A percentile compares a stretch with the other conserved stretches of the same genome.
Conservation (phyloP, 2,888 invertebrate genomes). For the Perithous albicinctus region DNA sequence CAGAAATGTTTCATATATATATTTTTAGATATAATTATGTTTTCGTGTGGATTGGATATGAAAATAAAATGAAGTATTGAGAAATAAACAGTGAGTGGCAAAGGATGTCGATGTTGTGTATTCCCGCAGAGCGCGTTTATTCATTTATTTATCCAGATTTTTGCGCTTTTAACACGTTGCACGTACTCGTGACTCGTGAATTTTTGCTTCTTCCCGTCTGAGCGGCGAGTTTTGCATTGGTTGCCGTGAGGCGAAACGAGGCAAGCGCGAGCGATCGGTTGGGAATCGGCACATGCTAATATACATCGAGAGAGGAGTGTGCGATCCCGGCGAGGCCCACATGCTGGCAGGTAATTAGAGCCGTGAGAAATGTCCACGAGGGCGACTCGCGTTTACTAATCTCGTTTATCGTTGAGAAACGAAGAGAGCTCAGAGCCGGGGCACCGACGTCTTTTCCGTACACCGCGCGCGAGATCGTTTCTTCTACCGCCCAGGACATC, state of each 20-base stretch:
- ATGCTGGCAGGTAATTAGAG: conserved; percentile 80
- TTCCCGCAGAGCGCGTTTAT: conserved; percentile 43
- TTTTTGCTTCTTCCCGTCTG: conserved; percentile 30
- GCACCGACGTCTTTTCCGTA: conserved; percentile 43
- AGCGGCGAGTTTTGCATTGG: conserved; percentile 3
- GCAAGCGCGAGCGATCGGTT: conserved; percentile 62
- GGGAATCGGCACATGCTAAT: conserved; percentile 78
- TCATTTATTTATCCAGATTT: conserved; percentile 57
- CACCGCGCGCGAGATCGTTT: conserved; percentile 54
- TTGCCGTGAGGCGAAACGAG: conserved; percentile 2
- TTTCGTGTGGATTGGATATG: too few species aligned
- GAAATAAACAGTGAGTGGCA: not conserved
- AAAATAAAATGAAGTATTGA: conserved; percentile 1
- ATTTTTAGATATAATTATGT: too few species aligned
- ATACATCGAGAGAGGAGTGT: conserved; percentile 70
- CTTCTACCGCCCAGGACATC: conserved; percentile 42
- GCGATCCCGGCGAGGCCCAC: conserved; percentile 68
- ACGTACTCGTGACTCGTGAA: conserved; percentile 64
- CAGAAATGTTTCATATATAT: too few species aligned
- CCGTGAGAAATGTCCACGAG: conserved; percentile 77
- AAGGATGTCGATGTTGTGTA: not conserved
- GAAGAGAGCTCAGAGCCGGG: conserved; percentile 69
- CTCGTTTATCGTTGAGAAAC: conserved; percentile 70
- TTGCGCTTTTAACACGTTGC: conserved; percentile 56
- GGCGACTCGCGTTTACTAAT: conserved; percentile 65